Percentiles rank a stretch among this genome's conserved stretches.
Evolutionary conservation across 2,113 vertebrate genomes (phyloP).

Genomic region (Cyanistes caeruleus): DNA sequence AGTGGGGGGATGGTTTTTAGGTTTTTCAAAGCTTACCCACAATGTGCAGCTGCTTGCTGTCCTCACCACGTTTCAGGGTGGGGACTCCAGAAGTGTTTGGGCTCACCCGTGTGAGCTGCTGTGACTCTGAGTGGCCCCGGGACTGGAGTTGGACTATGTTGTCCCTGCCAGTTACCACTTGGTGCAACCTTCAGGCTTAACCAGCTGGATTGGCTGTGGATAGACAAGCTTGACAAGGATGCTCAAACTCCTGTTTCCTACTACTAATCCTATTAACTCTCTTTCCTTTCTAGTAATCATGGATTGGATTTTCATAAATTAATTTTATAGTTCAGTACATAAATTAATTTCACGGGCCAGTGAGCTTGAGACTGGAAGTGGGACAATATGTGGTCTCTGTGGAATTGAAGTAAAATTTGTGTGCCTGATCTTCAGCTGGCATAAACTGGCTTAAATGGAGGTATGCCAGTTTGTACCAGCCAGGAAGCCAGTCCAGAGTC

Average conservation of each 20-base stretch:
- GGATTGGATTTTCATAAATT: constrained; percentile 66
- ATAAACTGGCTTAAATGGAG: neutral
- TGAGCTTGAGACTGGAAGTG: constrained; percentile 44
- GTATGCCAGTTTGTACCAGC: neutral
- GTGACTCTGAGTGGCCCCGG: neutral
- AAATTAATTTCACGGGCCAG: constrained; percentile 66
- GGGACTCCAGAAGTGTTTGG: neutral
- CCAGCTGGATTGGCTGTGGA: neutral
- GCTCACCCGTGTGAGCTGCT: neutral
- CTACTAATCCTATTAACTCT: constrained; percentile 58
- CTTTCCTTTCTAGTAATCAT: constrained; percentile 49
- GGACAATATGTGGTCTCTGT: constrained; percentile 31
- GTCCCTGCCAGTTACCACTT: neutral
- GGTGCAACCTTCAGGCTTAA: neutral
- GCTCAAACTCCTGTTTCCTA: constrained; percentile 37
- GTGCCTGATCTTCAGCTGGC: constrained; percentile 23
- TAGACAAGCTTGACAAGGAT: neutral
- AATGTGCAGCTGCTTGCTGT: neutral
- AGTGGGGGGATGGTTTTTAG: neutral
- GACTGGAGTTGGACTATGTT: neutral
- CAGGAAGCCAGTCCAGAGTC: neutral
- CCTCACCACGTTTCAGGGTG: neutral
- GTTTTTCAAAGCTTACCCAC: neutral
- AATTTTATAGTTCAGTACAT: constrained; percentile 65
- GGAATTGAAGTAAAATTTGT: constrained; percentile 32